phyloP scores from a whole-genome alignment of 64 coral and sea anemone species.

The Montipora cactus region DNA sequence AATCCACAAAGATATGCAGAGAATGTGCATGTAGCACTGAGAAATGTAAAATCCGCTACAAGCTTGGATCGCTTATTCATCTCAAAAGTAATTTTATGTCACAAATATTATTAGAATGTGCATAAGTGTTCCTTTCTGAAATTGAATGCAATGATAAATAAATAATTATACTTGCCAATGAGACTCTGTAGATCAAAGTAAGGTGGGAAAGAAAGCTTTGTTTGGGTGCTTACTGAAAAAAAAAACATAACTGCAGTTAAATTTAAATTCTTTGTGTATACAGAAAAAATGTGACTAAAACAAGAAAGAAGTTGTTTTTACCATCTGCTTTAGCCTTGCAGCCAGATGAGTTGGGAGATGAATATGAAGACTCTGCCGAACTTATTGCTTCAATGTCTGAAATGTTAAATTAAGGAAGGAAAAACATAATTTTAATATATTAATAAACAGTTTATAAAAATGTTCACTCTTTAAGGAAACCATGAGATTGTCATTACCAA shows the following conservation, averaged over 20 bases:
- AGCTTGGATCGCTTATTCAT: too few species aligned
- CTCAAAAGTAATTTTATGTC: too few species aligned
- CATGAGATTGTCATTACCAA: too few species aligned
- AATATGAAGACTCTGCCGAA: conserved; percentile 77
- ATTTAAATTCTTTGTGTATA: background rate
- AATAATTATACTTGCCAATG: conserved; percentile 7
- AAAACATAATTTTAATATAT: too few species aligned
- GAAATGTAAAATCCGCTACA: too few species aligned
- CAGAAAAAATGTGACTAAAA: too few species aligned
- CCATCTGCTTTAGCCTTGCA: conserved; percentile 64
- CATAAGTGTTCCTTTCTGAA: background rate
- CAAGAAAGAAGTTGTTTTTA: background rate
- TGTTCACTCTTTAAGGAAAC: too few species aligned
- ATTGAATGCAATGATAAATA: too few species aligned
- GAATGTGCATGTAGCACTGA: too few species aligned
- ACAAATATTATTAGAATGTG: background rate
- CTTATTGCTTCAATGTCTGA: conserved; percentile 77
- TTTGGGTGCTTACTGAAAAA: conserved; percentile 34
- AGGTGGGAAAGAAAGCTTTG: conserved; percentile 47
- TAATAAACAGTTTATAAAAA: too few species aligned
- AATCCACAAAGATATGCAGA: too few species aligned
- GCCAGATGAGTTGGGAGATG: conserved; percentile 60
- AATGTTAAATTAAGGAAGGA: background rate
- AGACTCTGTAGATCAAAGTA: conserved; percentile 43
- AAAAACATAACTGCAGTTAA: background rate